These are phyloP conservation scores for Caenorhabditis afra DNA, from an alignment of 2,888 invertebrate species.

Conservation along the genomic window DNA sequence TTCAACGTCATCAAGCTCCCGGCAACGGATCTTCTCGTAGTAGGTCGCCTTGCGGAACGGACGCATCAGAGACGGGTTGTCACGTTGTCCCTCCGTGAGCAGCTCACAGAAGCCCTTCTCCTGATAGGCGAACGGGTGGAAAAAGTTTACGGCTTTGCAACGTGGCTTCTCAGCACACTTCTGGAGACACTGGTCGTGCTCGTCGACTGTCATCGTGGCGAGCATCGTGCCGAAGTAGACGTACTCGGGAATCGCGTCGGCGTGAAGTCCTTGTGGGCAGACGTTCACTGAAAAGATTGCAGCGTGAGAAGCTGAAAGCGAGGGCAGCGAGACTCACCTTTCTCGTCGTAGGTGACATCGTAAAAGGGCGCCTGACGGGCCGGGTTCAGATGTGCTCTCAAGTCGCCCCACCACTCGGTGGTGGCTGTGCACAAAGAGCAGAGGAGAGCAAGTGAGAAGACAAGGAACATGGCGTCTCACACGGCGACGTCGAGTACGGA, in stretches of 20 bases:
- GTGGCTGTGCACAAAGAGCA: slow-evolving; percentile 62
- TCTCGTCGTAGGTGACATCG: slow-evolving; percentile 79
- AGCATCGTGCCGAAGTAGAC: slow-evolving; percentile 80
- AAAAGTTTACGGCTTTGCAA: slow-evolving; percentile 79
- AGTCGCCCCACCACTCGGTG: slow-evolving; percentile 80
- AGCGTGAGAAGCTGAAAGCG: neutral
- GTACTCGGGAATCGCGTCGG: slow-evolving; percentile 79
- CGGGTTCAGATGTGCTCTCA: slow-evolving; percentile 79
- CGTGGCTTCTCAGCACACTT: slow-evolving; percentile 74
- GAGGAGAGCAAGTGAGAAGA: slow-evolving; percentile 15
- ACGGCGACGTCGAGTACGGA: slow-evolving; percentile 47
- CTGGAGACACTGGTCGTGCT: slow-evolving; percentile 75
- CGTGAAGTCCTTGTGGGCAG: slow-evolving; percentile 77
- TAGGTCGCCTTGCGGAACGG: slow-evolving; percentile 79
- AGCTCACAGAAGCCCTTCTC: slow-evolving; percentile 79
- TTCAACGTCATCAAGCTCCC: slow-evolving; percentile 65
- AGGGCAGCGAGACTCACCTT: slow-evolving; percentile 70
- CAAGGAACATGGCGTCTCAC: slow-evolving; percentile 33
- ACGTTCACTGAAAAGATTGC: slow-evolving; percentile 67
- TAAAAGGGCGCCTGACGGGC: slow-evolving; percentile 76
- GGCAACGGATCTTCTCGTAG: slow-evolving; percentile 79
- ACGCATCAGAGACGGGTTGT: slow-evolving; percentile 79
- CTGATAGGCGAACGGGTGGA: slow-evolving; percentile 76
- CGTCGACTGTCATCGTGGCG: slow-evolving; percentile 74
- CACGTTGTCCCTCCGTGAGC: slow-evolving; percentile 77